Conservation (phyloP, 1,140 invertebrate species). For the Temnothorax nylanderi region DNA sequence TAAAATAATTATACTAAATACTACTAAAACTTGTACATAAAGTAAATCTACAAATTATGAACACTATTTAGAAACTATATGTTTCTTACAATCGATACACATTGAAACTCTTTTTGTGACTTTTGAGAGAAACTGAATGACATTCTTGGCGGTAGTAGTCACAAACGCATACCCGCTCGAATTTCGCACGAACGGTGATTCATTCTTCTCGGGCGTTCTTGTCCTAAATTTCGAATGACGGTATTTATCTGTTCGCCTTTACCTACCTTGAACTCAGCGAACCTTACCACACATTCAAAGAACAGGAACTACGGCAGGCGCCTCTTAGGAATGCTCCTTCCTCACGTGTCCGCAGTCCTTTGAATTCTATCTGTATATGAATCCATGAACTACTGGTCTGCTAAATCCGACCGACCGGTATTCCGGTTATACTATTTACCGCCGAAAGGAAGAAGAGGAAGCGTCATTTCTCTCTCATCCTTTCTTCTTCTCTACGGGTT, state of each 20-base stretch:
- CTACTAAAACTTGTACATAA: too few species aligned
- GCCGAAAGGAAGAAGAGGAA: not conserved
- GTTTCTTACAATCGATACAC: not conserved
- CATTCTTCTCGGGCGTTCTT: not conserved
- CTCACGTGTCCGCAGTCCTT: not conserved
- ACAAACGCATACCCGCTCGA: not conserved
- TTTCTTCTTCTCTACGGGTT: not conserved
- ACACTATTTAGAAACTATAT: not conserved
- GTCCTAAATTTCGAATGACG: conserved; percentile 32
- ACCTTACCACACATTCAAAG: conserved; percentile 42
- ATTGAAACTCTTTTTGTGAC: not conserved
- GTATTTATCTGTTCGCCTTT: conserved; percentile 25
- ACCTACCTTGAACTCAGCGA: conserved; percentile 1
- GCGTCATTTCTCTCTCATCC: too few species aligned
- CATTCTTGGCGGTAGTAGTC: not conserved
- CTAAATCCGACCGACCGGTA: not conserved
- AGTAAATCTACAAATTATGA: not conserved
- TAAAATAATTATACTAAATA: not conserved
- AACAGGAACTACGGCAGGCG: conserved; percentile 67
- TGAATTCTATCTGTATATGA: conserved; percentile 13
- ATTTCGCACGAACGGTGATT: conserved; percentile 43
- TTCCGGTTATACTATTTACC: not conserved
- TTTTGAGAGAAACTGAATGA: not conserved
- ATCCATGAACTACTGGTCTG: conserved; percentile 7
- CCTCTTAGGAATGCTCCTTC: conserved; percentile 64